phyloP scores from a whole-genome alignment of 2,888 invertebrate species.

The Homarus gammarus region DNA sequence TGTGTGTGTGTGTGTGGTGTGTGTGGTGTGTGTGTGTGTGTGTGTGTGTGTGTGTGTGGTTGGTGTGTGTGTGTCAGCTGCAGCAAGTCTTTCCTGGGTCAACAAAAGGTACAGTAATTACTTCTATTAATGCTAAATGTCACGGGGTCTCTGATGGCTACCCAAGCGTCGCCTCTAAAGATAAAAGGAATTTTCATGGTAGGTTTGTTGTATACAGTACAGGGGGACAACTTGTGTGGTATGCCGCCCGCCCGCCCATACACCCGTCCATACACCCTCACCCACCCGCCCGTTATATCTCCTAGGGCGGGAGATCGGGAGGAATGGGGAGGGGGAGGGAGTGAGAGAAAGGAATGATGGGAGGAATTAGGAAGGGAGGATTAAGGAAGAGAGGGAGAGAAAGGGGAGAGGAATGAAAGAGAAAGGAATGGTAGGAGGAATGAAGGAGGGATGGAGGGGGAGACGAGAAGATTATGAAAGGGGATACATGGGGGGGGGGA shows the following conservation, averaged over 20 bases:
- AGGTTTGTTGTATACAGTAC: not conserved
- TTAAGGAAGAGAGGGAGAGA: slow-evolving; percentile 10
- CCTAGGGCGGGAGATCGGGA: slow-evolving; percentile 5
- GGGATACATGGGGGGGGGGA: no score
- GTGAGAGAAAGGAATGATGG: not conserved
- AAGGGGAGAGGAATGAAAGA: no score
- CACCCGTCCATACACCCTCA: not conserved
- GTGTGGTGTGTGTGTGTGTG: no score
- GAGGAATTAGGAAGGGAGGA: no score
- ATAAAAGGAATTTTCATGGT: not conserved
- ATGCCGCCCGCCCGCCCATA: not conserved
- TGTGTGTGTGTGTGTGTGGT: no score
- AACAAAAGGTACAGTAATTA: not conserved
- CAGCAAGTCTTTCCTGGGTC: no score
- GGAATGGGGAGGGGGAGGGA: not conserved
- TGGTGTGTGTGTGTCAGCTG: no score
- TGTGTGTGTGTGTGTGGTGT: no score
- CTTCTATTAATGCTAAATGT: not conserved
- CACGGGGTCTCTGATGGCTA: not conserved
- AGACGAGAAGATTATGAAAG: no score
- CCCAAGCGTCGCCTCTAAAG: not conserved
- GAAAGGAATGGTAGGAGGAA: no score
- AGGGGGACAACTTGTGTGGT: no score
- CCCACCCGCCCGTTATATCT: not conserved
- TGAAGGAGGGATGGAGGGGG: no score